phyloP scores from a whole-genome alignment of 2,888 invertebrate species.

The Poecilus cupreus region DNA sequence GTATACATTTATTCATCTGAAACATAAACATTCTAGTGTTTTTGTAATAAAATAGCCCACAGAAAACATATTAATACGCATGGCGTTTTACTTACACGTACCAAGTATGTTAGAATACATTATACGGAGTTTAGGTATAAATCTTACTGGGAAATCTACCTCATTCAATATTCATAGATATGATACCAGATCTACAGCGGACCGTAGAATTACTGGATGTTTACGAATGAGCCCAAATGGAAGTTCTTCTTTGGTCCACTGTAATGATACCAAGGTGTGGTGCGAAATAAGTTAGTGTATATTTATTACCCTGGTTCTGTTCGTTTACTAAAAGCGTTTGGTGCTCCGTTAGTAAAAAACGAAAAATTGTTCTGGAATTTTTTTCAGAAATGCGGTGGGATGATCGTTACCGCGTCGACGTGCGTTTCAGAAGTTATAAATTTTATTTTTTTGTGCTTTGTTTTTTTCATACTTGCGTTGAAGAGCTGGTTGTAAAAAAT shows the following conservation, averaged over 20 bases:
- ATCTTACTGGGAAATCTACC: slow-evolving; percentile 62
- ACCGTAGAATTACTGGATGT: slow-evolving; percentile 49
- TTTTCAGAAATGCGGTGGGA: slow-evolving; percentile 25
- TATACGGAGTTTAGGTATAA: slow-evolving; percentile 54
- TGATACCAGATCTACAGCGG: slow-evolving; percentile 65
- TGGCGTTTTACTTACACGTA: slow-evolving; percentile 27
- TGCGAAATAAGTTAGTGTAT: slow-evolving; percentile 57
- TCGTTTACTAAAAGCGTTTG: slow-evolving; percentile 45
- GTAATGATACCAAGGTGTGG: slow-evolving; percentile 63
- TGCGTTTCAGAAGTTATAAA: slow-evolving; percentile 38
- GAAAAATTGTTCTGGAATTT: not conserved
- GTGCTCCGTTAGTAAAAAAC: slow-evolving; percentile 18
- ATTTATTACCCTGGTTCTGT: slow-evolving; percentile 47
- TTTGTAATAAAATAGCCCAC: slow-evolving; percentile 51
- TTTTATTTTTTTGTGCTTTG: slow-evolving; percentile 21
- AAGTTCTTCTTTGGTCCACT: slow-evolving; percentile 60
- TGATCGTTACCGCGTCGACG: slow-evolving; percentile 14
- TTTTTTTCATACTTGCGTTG: not conserved
- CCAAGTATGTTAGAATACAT: slow-evolving; percentile 58
- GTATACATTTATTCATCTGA: slow-evolving; percentile 51
- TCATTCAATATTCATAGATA: slow-evolving; percentile 67
- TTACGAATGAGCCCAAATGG: not conserved
- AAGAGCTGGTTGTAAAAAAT: not conserved
- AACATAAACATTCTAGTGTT: slow-evolving; percentile 50
- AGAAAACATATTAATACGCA: slow-evolving; percentile 47